phyloP scores from a whole-genome alignment of 2,113 vertebrate genomes.

The Emydocephalus ijimae region DNA sequence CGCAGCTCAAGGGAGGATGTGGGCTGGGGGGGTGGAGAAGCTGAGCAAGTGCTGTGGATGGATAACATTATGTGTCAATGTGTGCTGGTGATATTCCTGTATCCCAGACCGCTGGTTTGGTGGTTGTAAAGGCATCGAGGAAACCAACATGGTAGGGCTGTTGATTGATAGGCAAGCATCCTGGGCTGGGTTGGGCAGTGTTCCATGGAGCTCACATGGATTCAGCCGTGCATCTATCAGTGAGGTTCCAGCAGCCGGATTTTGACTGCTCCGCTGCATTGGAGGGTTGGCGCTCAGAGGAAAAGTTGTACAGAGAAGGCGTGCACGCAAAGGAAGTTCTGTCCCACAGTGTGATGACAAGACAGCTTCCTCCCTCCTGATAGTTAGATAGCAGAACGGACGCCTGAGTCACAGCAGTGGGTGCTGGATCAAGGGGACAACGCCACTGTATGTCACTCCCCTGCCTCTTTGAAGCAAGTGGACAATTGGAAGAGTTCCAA shows the following conservation, averaged over 20 bases:
- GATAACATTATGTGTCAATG: not conserved
- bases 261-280: not conserved
- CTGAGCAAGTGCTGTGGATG: not conserved
- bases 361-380: not conserved
- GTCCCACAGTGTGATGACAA: not conserved
- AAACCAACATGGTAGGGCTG: not conserved
- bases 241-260: too few relatives aligned
- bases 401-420: not conserved
- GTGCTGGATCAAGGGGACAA: not conserved
- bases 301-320: not conserved
- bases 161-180: not conserved
- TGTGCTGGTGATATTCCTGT: not conserved
- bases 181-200: not conserved
- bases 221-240: not conserved
- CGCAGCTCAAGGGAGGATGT: not conserved
- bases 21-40: not conserved
- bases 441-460: constrained; percentile 21
- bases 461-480: not conserved
- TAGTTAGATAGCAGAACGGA: too few relatives aligned
- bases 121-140: not conserved
- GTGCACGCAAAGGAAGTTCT: not conserved
- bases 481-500: not conserved
- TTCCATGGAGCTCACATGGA: not conserved
- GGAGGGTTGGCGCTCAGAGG: not conserved
- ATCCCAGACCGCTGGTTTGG: not conserved